Percentiles rank a stretch among this genome's conserved stretches.
Evolutionary conservation across 1,140 invertebrate genomes (phyloP).

Genomic region (Drosophila subpulchrella): DNA sequence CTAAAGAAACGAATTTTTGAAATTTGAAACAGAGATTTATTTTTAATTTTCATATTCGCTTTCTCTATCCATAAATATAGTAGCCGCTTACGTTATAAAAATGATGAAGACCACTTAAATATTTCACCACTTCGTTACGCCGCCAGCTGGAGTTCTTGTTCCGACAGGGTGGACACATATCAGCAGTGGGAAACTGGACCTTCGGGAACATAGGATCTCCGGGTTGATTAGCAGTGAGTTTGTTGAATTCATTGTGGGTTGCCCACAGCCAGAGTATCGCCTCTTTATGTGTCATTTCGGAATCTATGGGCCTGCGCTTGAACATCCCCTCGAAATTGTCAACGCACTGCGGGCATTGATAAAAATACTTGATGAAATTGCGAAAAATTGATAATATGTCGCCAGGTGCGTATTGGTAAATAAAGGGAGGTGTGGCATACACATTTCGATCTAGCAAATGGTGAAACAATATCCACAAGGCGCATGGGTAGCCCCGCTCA

Average conservation of each 20-base stretch:
- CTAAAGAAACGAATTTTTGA: too few species aligned
- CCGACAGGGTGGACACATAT: slow-evolving; percentile 88
- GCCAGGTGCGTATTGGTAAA: slow-evolving; percentile 13
- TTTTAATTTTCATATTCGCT: too few species aligned
- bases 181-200: slow-evolving; percentile 91
- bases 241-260: slow-evolving; percentile 96
- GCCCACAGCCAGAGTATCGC: slow-evolving; percentile 96
- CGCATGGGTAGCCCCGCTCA: slow-evolving; percentile 59
- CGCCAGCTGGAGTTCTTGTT: slow-evolving; percentile 86
- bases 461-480: slow-evolving; percentile 97
- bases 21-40: too few species aligned
- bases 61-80: too few species aligned
- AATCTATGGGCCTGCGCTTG: slow-evolving; percentile 86
- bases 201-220: slow-evolving; percentile 96
- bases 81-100: too few species aligned
- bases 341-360: slow-evolving; percentile 95
- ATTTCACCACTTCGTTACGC: slow-evolving; percentile 51
- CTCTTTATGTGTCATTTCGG: slow-evolving; percentile 88
- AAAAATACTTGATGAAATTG: slow-evolving; percentile 95
- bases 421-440: too few species aligned
- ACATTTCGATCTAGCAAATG: slow-evolving; percentile 85
- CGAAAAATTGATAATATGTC: slow-evolving; percentile 91
- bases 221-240: slow-evolving; percentile 91
- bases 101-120: too few species aligned
- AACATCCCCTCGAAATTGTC: slow-evolving; percentile 94